A percentile compares a stretch with the other conserved stretches of the same genome.
Conservation (phyloP, 2,888 invertebrate species). For the Dryadula phaetusa region DNA sequence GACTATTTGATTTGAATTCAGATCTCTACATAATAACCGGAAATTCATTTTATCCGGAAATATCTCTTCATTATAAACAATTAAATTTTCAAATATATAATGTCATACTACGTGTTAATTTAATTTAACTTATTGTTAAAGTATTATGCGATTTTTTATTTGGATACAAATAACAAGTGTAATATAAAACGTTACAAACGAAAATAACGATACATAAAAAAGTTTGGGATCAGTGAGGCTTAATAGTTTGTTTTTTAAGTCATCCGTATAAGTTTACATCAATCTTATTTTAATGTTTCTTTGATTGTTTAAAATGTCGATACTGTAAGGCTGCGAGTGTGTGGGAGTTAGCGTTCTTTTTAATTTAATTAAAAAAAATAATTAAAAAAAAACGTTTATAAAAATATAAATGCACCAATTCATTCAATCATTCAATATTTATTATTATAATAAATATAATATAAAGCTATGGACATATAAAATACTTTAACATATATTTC, state of each 20-base stretch:
- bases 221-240: background rate
- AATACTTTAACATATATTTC: conserved; percentile 16
- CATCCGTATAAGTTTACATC: background rate
- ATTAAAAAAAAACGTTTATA: background rate
- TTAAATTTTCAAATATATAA: too few relatives aligned
- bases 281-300: conserved; percentile 7
- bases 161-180: background rate
- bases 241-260: conserved; percentile 3
- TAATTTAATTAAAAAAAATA: too few relatives aligned
- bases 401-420: too few relatives aligned
- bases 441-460: too few relatives aligned
- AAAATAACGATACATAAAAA: background rate
- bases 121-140: too few relatives aligned
- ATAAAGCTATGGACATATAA: background rate
- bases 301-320: conserved; percentile 1
- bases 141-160: background rate
- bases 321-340: background rate
- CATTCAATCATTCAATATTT: too few relatives aligned
- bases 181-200: background rate
- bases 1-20: too few relatives aligned
- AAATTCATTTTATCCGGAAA: too few relatives aligned
- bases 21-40: too few relatives aligned
- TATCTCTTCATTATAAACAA: too few relatives aligned
- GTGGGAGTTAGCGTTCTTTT: background rate
- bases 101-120: too few relatives aligned